phyloP scores from a whole-genome alignment of 2,113 vertebrate genomes.

The Promerops cafer region DNA sequence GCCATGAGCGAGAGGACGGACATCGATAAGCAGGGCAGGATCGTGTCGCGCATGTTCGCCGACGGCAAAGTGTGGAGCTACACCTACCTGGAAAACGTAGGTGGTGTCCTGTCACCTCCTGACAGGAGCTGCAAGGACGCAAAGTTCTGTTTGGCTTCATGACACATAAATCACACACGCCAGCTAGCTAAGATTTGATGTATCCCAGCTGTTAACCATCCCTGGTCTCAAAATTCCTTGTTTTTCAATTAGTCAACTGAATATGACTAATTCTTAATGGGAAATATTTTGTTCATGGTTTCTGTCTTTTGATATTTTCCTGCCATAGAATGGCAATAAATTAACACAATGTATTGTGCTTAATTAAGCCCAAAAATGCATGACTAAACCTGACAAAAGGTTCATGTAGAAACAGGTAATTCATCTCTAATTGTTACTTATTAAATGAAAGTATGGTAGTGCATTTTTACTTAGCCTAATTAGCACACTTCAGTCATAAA shows the following conservation, averaged over 20 bases:
- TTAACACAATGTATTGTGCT: neutral
- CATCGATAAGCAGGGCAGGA: slow-evolving; percentile 89
- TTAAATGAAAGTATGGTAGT: neutral
- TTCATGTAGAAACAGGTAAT: neutral
- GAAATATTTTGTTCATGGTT: neutral
- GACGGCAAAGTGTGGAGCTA: slow-evolving; percentile 99
- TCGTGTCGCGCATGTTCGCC: slow-evolving; percentile 89
- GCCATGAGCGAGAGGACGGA: slow-evolving; percentile 96
- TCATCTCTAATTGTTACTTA: slow-evolving; percentile 11
- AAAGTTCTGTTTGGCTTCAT: rapidly evolving
- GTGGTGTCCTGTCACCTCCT: neutral
- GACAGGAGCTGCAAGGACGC: neutral
- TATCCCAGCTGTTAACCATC: neutral
- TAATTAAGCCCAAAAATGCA: slow-evolving; percentile 16
- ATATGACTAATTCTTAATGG: neutral
- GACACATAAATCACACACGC: rapidly evolving
- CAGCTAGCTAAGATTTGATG: neutral
- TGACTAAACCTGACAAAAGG: neutral
- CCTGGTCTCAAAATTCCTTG: neutral
- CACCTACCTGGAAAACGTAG: slow-evolving; percentile 94
- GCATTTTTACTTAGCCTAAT: slow-evolving; percentile 32
- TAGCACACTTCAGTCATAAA: neutral
- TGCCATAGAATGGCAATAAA: neutral
- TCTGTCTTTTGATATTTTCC: neutral
- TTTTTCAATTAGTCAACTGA: neutral